Base-by-base conservation (phyloP, 2,113 vertebrate species). In the Bubo bubo region DNA sequence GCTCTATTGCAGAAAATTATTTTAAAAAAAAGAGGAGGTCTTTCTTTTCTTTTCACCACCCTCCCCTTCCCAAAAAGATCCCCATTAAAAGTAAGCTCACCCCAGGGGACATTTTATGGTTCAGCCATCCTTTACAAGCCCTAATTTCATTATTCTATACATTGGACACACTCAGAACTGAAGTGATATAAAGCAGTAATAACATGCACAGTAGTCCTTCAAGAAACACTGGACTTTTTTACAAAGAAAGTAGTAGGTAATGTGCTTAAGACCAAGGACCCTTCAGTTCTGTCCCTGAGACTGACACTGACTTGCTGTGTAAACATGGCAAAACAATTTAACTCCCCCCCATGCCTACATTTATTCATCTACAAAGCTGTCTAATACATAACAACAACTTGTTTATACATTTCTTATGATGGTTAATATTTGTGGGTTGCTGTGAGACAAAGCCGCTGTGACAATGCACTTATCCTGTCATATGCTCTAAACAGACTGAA, bases 71-170 rank as follows among this genome's bases (percentile, higher is more conserved):
- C 23, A 3, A 30, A 91, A 93, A 96, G 18, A 49, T 24, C 39
- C 10, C 12, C 56, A 9, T 83, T 71, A 95, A 94, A 94, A 83
- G 28, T 52, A 95, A 94, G 23, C 30, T 89, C 43, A 80, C 39
- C 16, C 43, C 79, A 93, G 72, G 75, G 60, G 30, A 90, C 32
- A 73, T 86, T 87, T 79, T 94, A 62, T 79, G 70, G 52, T 72
- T 88, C 56, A 90, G 67, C 21, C 60, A 88, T 81, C 85, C 89
- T 86, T 91, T 58, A 90, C 30, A 91, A 94, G 59, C n/a, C 68
- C n/a, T 90, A 87, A 93, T 81, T 97, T 93, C 76, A 67, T 92
- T 91, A 93, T 87, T 93, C 82, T 84, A 17, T 76, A 79, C 35
- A 80, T 50, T 62, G 81, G 59, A 84, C 32, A 72, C n/a, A 91